A percentile compares a stretch with the other conserved stretches of the same genome.
Evolutionary conservation across 2,888 invertebrate genomes (phyloP).

Genomic region (Pogonocherus hispidulus): DNA sequence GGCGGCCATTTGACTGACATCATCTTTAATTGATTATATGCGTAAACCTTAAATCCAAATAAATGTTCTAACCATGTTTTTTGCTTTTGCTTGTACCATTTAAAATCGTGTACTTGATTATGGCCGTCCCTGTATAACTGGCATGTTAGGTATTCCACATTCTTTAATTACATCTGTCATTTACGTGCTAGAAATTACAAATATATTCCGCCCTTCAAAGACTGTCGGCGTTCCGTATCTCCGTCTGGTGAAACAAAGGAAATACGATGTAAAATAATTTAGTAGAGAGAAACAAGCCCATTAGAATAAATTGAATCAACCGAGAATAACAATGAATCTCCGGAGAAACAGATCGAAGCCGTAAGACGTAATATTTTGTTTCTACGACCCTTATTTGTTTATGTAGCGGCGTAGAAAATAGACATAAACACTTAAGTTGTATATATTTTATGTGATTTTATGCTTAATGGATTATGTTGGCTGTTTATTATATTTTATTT

Average conservation of each 20-base stretch:
- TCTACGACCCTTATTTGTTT: background rate
- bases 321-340: background rate
- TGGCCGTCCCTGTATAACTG: too few relatives aligned
- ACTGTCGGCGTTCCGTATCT: background rate
- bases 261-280: slow-evolving; percentile 1
- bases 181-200: background rate
- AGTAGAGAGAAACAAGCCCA: slow-evolving; percentile 2
- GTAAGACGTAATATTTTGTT: background rate
- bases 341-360: background rate
- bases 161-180: background rate
- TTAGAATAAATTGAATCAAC: background rate
- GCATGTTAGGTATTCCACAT: background rate
- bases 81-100: too few relatives aligned
- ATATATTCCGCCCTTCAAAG: background rate
- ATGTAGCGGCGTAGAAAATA: background rate
- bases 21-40: too few relatives aligned
- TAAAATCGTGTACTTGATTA: too few relatives aligned
- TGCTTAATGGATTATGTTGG: too few relatives aligned
- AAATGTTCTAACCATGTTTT: too few relatives aligned
- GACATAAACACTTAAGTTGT: too few relatives aligned
- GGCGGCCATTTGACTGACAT: too few relatives aligned
- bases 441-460: too few relatives aligned
- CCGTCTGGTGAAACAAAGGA: background rate
- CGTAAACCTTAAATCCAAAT: too few relatives aligned
- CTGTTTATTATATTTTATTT: too few relatives aligned